Base-by-base conservation (phyloP, 2,888 invertebrate genomes). In the Harpagoxenus sublaevis region DNA sequence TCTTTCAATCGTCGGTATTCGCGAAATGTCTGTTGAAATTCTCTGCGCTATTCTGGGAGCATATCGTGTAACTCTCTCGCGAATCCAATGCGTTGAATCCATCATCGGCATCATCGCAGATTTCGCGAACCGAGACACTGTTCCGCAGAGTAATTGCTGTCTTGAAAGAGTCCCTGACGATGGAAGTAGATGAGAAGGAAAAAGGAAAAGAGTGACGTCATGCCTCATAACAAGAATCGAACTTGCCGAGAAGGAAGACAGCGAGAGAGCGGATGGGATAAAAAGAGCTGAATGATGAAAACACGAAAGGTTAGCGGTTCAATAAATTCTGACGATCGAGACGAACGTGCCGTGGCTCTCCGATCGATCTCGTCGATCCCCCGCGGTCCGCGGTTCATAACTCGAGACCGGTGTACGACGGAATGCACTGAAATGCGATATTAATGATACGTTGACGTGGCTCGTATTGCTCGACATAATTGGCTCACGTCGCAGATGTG, bases 221-320 rank as follows among this genome's bases (percentile, higher is more conserved):
- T 55, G 12, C 45, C 31, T 79, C 68, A 53, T 68, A n/a, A 68
- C 23, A 77, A 77, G 75, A 83, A 79, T 85, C 62, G 31, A 42
- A 48, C 63, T 15, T 10, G 8, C 12, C 23, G 65, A 66, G 77
- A 83, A 60, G 45, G 15, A 57, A 81, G 23, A 28, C 60, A 60
- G 35, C n/a, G 15, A 63, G 28, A 42, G 35, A 78, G 3, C 45
- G 45, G 15, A 9, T 5, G 39, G 31, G 48, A 18, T 18, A 62
- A 12, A 45, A 12, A 62, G 39, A 39, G 60, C n/a, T 15, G 48
- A 45, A 85, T 74, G 57, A 84, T 90, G 88, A 88, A 91, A 90
- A 90, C 89, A 89, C 89, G 85, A 92, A 91, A 91, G 92, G 90
- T 92, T 88, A 89, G 89, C 85, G 88, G 87, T 87, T 88, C 90